Conservation (phyloP, 1,140 invertebrate species). For the Zeugodacus cucurbitae region DNA sequence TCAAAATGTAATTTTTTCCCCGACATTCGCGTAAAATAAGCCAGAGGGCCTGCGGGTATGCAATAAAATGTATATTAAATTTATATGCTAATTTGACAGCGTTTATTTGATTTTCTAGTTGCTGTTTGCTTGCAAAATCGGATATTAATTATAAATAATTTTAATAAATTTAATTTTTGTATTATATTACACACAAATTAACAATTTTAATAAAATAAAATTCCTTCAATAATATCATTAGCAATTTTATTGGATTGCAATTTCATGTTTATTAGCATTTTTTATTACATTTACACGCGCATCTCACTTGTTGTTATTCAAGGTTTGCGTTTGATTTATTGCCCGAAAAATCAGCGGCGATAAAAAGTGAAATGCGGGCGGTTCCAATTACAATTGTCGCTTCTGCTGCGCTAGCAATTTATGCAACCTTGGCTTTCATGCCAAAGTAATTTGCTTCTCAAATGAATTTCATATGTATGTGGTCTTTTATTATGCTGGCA, state of each 20-base stretch:
- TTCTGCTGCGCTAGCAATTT: slow-evolving; percentile 1
- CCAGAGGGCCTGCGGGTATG: not conserved
- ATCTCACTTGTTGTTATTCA: slow-evolving; percentile 24
- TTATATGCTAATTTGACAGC: not conserved
- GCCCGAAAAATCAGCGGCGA: not conserved
- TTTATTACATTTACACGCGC: not conserved
- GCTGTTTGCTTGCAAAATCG: not conserved
- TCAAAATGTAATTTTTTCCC: not conserved
- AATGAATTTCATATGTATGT: no score
- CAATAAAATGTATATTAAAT: not conserved
- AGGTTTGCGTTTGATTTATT: slow-evolving; percentile 22
- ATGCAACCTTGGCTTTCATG: slow-evolving; percentile 28
- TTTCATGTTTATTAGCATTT: not conserved
- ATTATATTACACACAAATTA: not conserved
- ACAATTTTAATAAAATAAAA: not conserved
- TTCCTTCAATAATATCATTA: not conserved
- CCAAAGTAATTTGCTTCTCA: slow-evolving; percentile 28
- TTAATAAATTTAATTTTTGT: not conserved
- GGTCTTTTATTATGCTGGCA: not conserved
- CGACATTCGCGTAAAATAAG: not conserved
- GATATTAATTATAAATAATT: no score
- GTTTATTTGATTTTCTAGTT: not conserved
- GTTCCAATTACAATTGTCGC: not conserved
- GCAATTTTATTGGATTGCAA: not conserved
- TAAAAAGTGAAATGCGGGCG: not conserved